Conservation (phyloP, 2,888 invertebrate genomes). For the Sisyra terminalis region DNA sequence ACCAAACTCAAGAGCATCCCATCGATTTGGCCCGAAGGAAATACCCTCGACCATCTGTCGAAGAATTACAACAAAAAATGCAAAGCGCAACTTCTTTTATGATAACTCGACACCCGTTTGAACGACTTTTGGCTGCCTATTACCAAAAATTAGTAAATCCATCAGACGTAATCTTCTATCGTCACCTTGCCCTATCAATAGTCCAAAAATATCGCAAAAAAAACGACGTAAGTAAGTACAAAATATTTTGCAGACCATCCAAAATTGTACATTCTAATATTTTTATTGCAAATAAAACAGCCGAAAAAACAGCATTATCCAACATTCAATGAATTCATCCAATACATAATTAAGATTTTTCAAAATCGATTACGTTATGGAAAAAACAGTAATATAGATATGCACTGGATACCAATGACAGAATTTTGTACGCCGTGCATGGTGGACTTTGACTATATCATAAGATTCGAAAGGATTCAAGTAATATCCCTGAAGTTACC, state of each 20-base stretch:
- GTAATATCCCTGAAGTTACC: no score
- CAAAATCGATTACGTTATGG: constrained; percentile 49
- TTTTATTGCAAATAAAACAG: no score
- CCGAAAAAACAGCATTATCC: constrained; percentile 35
- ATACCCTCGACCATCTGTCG: constrained; percentile 58
- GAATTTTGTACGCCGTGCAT: constrained; percentile 76
- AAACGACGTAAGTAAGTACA: no score
- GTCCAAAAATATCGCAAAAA: no score
- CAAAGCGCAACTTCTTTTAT: constrained; percentile 63
- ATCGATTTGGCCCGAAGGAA: constrained; percentile 61
- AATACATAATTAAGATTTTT: constrained; percentile 33
- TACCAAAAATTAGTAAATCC: constrained; percentile 73
- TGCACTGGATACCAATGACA: constrained; percentile 78
- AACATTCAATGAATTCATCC: constrained; percentile 65
- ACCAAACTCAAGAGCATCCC: constrained; percentile 61
- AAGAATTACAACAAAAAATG: constrained; percentile 54
- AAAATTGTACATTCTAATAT: no score
- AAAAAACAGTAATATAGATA: constrained; percentile 41
- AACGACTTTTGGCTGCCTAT: constrained; percentile 64
- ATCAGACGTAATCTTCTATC: constrained; percentile 12
- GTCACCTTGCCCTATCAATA: no score
- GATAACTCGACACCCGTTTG: constrained; percentile 68
- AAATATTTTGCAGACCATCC: no score
- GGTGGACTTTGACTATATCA: constrained; percentile 62
- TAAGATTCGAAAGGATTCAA: constrained; percentile 51